These are phyloP conservation scores for Piezodorus guildinii DNA, from an alignment of 1,140 invertebrate species.

Conservation along the genomic window DNA sequence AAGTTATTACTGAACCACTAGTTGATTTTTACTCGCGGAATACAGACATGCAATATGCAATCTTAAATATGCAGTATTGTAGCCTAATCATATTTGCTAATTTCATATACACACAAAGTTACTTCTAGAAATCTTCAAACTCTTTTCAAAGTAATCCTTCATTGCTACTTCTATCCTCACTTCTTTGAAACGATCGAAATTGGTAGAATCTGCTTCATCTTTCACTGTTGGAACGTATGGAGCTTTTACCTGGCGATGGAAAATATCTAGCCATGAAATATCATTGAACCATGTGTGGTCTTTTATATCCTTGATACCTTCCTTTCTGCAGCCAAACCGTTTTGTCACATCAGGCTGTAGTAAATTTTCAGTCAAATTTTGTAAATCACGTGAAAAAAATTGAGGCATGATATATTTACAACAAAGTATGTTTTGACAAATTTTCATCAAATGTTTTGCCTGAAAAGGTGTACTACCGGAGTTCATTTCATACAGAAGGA, in stretches of 20 bases:
- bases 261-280: slow-evolving; percentile 23
- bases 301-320: slow-evolving; percentile 58
- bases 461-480: slow-evolving; percentile 76
- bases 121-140: too few species aligned
- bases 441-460: slow-evolving; percentile 69
- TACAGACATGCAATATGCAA: too few species aligned
- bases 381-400: slow-evolving; percentile 59
- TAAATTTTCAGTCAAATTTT: slow-evolving; percentile 76
- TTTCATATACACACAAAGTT: too few species aligned
- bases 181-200: background rate
- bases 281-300: slow-evolving; percentile 35
- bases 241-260: slow-evolving; percentile 27
- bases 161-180: background rate
- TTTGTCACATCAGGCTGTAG: slow-evolving; percentile 77
- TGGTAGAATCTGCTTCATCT: background rate
- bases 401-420: slow-evolving; percentile 59
- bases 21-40: too few species aligned
- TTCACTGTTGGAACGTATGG: background rate
- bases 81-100: too few species aligned
- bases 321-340: slow-evolving; percentile 80
- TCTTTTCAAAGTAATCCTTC: too few species aligned
- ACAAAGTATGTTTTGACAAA: slow-evolving; percentile 78
- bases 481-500: slow-evolving; percentile 75
- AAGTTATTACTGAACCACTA: too few species aligned
- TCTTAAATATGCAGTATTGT: too few species aligned